These are phyloP conservation scores for Nephila pilipes DNA, from an alignment of 1,140 invertebrate species.

Conservation along the genomic window DNA sequence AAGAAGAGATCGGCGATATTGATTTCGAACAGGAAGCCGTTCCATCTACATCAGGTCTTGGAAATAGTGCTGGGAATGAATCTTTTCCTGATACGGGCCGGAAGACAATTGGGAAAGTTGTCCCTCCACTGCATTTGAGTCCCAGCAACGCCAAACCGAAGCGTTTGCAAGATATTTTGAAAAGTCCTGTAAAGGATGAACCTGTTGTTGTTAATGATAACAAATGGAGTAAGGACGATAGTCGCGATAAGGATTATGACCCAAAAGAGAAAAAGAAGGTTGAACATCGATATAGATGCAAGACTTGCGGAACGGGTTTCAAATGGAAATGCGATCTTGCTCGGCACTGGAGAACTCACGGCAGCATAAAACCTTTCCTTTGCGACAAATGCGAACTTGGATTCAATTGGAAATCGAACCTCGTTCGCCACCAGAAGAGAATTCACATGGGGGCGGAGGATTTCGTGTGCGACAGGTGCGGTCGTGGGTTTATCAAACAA, in stretches of 20 bases:
- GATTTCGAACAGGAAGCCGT: not conserved
- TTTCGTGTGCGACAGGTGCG: not conserved
- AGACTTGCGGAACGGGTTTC: not conserved
- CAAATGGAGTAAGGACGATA: not conserved
- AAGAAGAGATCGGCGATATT: not conserved
- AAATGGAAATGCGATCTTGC: slow-evolving; percentile 9
- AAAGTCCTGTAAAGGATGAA: not conserved
- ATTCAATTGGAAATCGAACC: slow-evolving; percentile 57
- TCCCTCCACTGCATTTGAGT: not conserved
- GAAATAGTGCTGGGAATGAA: too few species aligned
- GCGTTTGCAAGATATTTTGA: not conserved
- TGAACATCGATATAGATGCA: not conserved
- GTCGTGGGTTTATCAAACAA: not conserved
- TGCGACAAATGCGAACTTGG: slow-evolving; percentile 33
- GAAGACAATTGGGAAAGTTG: not conserved
- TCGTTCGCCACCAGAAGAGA: not conserved
- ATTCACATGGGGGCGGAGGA: not conserved
- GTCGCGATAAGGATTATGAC: not conserved
- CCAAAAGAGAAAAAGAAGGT: not conserved
- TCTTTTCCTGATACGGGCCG: not conserved
- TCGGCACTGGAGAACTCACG: slow-evolving; percentile 9
- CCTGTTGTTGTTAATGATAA: not conserved
- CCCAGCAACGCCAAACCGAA: not conserved
- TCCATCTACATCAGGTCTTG: not conserved
- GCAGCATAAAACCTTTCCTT: not conserved